phyloP scores from a whole-genome alignment of 2,888 invertebrate genomes.

The Orthonychiurus folsomi region DNA sequence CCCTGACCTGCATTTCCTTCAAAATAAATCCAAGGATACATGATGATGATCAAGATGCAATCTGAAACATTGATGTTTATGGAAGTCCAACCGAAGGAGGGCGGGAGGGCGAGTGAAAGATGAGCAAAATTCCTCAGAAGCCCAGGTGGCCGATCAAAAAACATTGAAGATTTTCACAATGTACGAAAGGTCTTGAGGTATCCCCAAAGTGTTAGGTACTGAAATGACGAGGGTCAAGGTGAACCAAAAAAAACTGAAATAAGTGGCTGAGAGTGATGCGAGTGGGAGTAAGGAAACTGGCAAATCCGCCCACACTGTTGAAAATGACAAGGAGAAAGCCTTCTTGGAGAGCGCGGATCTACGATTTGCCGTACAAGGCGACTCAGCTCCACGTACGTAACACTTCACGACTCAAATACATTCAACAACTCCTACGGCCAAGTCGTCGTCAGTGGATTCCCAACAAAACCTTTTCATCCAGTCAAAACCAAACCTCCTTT shows the following conservation, averaged over 20 bases:
- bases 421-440: neutral
- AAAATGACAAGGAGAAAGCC: conserved; percentile 40
- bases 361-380: conserved; percentile 5
- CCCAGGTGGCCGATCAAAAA: neutral
- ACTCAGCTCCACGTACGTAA: neutral
- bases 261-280: too few species aligned
- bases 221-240: too few species aligned
- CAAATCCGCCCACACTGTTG: conserved; percentile 36
- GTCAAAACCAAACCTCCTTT: neutral
- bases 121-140: neutral
- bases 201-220: too few species aligned
- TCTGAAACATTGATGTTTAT: too few species aligned
- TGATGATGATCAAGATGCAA: too few species aligned
- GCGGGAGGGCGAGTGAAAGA: too few species aligned
- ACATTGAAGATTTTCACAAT: neutral
- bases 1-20: too few species aligned
- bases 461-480: neutral
- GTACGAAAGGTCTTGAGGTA: neutral
- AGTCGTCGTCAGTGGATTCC: too few species aligned
- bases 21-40: too few species aligned
- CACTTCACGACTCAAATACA: neutral
- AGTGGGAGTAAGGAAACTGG: conserved; percentile 22
- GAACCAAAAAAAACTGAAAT: too few species aligned
- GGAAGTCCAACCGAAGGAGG: too few species aligned
- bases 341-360: conserved; percentile 22